phyloP scores from a whole-genome alignment of 2,888 invertebrate genomes.

The Acleris sparsana region DNA sequence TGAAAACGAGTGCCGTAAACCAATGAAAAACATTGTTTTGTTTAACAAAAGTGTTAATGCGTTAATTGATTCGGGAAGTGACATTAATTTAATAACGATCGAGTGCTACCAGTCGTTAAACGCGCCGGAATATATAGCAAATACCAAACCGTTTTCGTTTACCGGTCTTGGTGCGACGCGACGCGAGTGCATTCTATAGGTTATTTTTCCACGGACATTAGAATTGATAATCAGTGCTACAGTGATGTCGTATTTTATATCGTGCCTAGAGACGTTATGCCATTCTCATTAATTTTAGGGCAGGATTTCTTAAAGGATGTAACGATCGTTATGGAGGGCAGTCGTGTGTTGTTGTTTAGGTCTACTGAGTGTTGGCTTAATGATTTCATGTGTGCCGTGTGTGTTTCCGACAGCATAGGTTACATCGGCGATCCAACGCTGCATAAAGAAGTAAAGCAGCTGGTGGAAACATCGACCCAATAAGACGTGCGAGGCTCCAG shows the following conservation, averaged over 20 bases:
- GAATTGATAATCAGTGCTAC: background rate
- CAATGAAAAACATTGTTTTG: background rate
- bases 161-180: background rate
- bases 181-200: background rate
- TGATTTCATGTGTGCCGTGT: background rate
- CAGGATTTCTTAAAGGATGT: background rate
- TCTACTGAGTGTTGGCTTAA: background rate
- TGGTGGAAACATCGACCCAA: constrained; percentile 2
- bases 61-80: constrained; percentile 1
- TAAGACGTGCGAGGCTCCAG: constrained; percentile 1
- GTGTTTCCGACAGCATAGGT: background rate
- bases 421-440: background rate
- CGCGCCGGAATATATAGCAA: background rate
- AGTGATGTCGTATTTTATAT: background rate
- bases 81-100: constrained; percentile 3
- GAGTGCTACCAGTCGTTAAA: background rate
- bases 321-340: background rate
- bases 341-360: background rate
- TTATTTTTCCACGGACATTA: background rate
- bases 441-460: background rate
- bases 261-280: background rate
- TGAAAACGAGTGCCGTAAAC: background rate
- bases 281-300: background rate
- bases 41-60: background rate
- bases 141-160: background rate